phyloP scores from a whole-genome alignment of 2,888 invertebrate genomes.

The Drosophila crucigera region DNA sequence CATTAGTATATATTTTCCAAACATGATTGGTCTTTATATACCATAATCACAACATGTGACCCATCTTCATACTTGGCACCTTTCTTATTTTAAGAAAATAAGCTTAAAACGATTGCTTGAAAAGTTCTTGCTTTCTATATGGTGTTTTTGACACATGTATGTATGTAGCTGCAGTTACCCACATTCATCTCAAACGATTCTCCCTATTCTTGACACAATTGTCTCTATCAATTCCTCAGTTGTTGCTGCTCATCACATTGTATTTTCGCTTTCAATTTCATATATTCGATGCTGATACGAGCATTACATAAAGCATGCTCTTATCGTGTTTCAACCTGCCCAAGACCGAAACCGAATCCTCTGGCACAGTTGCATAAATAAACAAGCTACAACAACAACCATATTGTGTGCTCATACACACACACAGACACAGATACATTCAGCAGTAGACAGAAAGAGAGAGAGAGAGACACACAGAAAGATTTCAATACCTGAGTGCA shows the following conservation, averaged over 20 bases:
- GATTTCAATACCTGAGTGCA: slow-evolving; percentile 74
- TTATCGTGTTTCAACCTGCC: slow-evolving; percentile 45
- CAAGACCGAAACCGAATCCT: slow-evolving; percentile 44
- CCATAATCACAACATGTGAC: not conserved
- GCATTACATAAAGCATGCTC: slow-evolving; percentile 58
- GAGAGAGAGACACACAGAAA: slow-evolving; percentile 6
- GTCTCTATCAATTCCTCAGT: slow-evolving; percentile 25
- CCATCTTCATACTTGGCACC: not conserved
- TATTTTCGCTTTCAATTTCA: slow-evolving; percentile 51
- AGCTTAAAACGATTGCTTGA: not conserved
- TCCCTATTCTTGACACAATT: slow-evolving; percentile 6
- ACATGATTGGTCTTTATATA: not conserved
- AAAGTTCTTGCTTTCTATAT: not conserved
- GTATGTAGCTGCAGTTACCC: not conserved
- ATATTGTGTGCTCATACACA: slow-evolving; percentile 13
- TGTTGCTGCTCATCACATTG: slow-evolving; percentile 26
- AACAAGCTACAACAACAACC: slow-evolving; percentile 46
- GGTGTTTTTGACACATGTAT: not conserved
- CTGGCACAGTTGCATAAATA: slow-evolving; percentile 74
- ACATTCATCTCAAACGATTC: not conserved
- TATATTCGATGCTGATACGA: slow-evolving; percentile 39
- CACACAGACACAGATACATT: not conserved
- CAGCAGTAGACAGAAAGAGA: not conserved
- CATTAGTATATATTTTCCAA: not conserved
- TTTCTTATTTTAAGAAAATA: not conserved